Conservation (phyloP, 2,888 invertebrate species). For the Dusona sp. region DNA sequence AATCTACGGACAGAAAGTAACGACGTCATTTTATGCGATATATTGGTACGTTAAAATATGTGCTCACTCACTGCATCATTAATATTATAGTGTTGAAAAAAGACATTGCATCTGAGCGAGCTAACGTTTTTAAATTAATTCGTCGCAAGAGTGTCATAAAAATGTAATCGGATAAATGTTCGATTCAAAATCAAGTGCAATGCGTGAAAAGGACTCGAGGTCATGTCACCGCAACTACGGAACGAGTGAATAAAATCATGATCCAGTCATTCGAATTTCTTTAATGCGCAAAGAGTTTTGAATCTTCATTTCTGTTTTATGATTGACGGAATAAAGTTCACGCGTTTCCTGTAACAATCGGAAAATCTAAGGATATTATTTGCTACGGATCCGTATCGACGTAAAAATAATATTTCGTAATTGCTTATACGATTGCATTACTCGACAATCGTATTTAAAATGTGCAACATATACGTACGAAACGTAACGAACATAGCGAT, state of each 20-base stretch:
- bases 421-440: conserved; percentile 55
- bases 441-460: conserved; percentile 30
- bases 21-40: background rate
- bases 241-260: background rate
- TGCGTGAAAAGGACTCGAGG: background rate
- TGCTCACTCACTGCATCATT: background rate
- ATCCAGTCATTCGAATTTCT: background rate
- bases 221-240: background rate
- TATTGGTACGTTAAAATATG: background rate
- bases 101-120: no score
- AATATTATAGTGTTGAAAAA: no score
- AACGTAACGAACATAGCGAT: conserved; percentile 48
- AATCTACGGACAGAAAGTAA: background rate
- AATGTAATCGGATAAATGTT: no score
- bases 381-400: background rate
- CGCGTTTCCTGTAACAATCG: background rate
- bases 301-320: background rate
- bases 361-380: conserved; percentile 7
- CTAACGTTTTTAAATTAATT: no score
- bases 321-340: background rate
- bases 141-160: no score
- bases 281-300: background rate
- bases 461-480: conserved; percentile 46
- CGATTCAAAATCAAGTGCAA: no score
- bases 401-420: conserved; percentile 60